A percentile compares a stretch with the other conserved stretches of the same genome.
Conservation (phyloP, 2,113 vertebrate genomes). For the Phoenicopterus ruber region DNA sequence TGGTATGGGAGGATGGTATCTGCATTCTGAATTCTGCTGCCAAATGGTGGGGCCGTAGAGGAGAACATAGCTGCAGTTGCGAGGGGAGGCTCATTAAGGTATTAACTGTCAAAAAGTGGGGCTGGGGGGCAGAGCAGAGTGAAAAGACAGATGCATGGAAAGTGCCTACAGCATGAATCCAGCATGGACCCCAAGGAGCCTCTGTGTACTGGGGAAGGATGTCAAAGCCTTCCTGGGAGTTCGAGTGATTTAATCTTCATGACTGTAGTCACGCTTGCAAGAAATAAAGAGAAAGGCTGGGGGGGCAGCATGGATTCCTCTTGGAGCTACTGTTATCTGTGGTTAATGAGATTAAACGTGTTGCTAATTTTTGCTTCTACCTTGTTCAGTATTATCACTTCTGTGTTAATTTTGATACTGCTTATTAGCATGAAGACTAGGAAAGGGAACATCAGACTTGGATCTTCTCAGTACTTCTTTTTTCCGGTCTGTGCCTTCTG, state of each 20-base stretch:
- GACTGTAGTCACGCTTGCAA: not conserved
- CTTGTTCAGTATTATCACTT: not conserved
- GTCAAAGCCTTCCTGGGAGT: not conserved
- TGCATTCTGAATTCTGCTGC: not conserved
- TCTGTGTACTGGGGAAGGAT: not conserved
- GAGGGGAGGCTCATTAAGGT: not conserved
- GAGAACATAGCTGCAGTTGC: not conserved
- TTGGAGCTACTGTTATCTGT: not conserved
- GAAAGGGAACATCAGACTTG: not conserved
- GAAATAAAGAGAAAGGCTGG: not conserved
- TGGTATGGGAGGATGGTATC: not conserved
- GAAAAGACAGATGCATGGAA: not conserved
- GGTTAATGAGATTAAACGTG: not conserved
- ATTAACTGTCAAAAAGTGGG: not conserved
- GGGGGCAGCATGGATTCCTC: not conserved
- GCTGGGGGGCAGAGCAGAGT: not conserved
- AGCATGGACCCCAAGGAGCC: not conserved
- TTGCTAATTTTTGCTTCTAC: not conserved
- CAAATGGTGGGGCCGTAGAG: not conserved
- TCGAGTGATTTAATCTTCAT: not conserved
- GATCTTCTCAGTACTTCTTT: not conserved
- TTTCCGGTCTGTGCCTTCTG: not conserved
- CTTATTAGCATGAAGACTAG: not conserved
- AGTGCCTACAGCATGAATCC: not conserved
- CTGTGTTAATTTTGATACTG: not conserved